Percentiles rank a stretch among this genome's conserved stretches.
Conservation (phyloP, 2,888 invertebrate genomes). For the Ptychoptera albimana region DNA sequence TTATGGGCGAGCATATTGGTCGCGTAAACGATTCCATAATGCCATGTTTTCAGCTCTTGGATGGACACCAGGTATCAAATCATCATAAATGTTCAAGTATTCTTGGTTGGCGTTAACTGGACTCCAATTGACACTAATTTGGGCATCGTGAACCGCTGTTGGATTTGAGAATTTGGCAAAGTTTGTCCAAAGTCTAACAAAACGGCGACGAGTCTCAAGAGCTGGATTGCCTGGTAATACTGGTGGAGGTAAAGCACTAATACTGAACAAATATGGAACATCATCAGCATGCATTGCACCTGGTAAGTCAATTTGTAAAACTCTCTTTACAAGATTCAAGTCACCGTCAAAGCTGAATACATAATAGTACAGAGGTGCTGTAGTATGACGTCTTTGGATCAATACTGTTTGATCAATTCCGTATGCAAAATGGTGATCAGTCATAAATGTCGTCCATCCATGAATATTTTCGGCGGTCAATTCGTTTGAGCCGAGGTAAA, state of each 20-base stretch:
- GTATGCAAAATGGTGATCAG: slow-evolving; percentile 8
- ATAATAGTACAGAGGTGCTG: slow-evolving; percentile 8
- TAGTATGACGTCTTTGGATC: slow-evolving; percentile 4
- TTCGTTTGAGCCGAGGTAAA: slow-evolving; percentile 7
- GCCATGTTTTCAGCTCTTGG: slow-evolving; percentile 32
- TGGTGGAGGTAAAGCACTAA: slow-evolving; percentile 18
- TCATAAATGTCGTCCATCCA: slow-evolving; percentile 6
- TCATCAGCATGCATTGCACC: slow-evolving; percentile 30
- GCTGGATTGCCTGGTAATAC: slow-evolving; percentile 25
- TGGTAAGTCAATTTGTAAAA: slow-evolving; percentile 2
- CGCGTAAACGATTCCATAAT: slow-evolving; percentile 27
- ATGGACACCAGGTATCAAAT: slow-evolving; percentile 32
- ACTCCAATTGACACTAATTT: slow-evolving; percentile 23
- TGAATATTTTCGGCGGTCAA: neutral
- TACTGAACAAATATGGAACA: slow-evolving; percentile 29
- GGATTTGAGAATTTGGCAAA: slow-evolving; percentile 27
- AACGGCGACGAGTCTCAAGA: slow-evolving; percentile 25
- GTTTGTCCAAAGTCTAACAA: slow-evolving; percentile 35
- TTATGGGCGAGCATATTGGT: no score
- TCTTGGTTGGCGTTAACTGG: slow-evolving; percentile 28
- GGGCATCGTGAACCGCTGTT: neutral
- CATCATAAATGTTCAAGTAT: slow-evolving; percentile 31
- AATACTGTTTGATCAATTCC: slow-evolving; percentile 7
- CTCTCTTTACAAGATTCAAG: slow-evolving; percentile 7
- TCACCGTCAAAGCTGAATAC: slow-evolving; percentile 8